Evolutionary conservation across 2,113 vertebrate species (phyloP).

Genomic region (Passer domesticus): DNA sequence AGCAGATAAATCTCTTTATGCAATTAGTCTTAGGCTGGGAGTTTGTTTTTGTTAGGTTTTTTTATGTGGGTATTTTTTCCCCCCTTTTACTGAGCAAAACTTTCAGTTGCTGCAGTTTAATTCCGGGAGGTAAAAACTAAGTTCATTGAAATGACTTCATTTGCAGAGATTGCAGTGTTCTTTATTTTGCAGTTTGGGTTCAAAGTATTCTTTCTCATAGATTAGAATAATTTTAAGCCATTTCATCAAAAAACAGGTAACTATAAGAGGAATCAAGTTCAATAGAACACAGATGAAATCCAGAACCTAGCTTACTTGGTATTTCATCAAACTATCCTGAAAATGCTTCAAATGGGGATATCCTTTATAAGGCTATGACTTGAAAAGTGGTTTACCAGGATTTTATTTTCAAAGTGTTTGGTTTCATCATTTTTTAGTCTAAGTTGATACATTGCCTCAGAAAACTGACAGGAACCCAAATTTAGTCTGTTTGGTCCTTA

Average conservation of each 20-base stretch:
- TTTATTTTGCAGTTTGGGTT: neutral
- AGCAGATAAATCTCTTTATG: neutral
- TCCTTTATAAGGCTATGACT: neutral
- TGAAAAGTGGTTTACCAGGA: neutral
- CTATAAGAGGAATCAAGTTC: neutral
- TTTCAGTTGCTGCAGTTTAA: neutral
- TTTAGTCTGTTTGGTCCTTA: neutral
- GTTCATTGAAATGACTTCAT: neutral
- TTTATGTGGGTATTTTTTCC: neutral
- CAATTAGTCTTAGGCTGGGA: neutral
- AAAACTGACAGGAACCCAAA: neutral
- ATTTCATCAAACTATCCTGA: neutral
- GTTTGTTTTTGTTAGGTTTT: neutral
- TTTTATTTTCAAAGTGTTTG: neutral
- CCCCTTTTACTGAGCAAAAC: neutral
- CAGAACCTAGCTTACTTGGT: neutral
- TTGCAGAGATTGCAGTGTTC: neutral
- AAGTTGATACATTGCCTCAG: neutral
- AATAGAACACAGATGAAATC: neutral
- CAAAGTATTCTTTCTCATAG: neutral
- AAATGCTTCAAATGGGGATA: neutral
- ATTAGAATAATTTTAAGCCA: neutral
- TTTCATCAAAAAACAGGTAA: neutral
- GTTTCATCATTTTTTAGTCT: neutral
- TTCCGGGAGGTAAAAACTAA: neutral